A percentile compares a stretch with the other conserved stretches of the same genome.
phyloP scores from a whole-genome alignment of 1,140 invertebrate genomes.

The Choristoneura fumiferana region DNA sequence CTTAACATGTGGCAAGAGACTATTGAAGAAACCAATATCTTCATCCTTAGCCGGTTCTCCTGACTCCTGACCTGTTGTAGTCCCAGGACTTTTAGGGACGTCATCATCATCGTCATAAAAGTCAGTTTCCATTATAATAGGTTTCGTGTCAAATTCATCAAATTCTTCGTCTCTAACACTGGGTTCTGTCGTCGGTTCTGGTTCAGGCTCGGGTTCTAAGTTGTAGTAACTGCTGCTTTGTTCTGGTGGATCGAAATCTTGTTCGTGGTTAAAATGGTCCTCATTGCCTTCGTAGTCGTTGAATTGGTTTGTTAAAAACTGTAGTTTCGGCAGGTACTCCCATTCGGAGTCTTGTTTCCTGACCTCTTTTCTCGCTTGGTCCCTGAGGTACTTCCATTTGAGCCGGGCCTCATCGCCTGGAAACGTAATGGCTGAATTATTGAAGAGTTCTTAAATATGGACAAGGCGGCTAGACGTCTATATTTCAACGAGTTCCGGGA shows the following conservation, averaged over 20 bases:
- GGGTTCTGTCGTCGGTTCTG: constrained; percentile 22
- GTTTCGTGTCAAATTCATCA: constrained; percentile 73
- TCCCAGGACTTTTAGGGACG: constrained; percentile 37
- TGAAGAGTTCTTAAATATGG: constrained; percentile 8
- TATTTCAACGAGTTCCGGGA: no score
- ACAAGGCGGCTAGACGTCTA: neutral
- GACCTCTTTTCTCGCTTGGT: constrained; percentile 67
- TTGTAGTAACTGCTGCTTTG: constrained; percentile 45
- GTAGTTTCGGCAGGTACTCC: constrained; percentile 61
- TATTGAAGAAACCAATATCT: constrained; percentile 72
- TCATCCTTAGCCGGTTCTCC: constrained; percentile 58
- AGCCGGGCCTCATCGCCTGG: constrained; percentile 65
- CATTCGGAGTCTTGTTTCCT: constrained; percentile 66
- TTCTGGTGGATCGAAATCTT: constrained; percentile 39
- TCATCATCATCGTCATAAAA: constrained; percentile 71
- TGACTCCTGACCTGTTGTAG: constrained; percentile 20
- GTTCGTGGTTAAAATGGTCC: constrained; percentile 47
- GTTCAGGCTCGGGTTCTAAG: constrained; percentile 33
- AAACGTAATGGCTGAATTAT: constrained; percentile 30
- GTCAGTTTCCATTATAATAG: constrained; percentile 68
- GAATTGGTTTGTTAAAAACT: constrained; percentile 67
- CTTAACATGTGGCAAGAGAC: constrained; percentile 67
- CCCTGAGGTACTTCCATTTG: constrained; percentile 74
- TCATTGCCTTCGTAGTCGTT: constrained; percentile 64
- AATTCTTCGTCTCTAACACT: constrained; percentile 65